Conservation (phyloP, 1,140 invertebrate species). For the Ridgeia piscesae region DNA sequence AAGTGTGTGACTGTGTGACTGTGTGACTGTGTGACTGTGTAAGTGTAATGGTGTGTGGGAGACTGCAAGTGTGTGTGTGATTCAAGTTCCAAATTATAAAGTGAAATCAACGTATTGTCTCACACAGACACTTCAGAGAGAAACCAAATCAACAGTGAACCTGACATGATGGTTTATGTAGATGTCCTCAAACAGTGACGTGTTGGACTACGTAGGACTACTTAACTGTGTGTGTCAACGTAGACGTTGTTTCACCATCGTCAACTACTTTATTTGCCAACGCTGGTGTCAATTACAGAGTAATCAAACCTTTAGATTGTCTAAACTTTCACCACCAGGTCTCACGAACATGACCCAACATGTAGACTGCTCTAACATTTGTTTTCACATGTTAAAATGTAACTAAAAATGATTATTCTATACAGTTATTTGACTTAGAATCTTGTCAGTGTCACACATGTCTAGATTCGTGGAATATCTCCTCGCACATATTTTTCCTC, state of each 20-base stretch:
- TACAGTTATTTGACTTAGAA: no score
- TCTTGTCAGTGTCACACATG: no score
- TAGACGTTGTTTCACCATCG: background rate
- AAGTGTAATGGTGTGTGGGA: no score
- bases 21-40: no score
- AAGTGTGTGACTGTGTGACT: no score
- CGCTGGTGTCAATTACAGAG: background rate
- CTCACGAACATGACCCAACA: background rate
- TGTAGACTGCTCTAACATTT: background rate
- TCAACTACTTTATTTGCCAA: background rate
- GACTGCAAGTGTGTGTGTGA: no score
- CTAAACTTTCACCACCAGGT: no score
- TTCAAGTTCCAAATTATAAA: background rate
- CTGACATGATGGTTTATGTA: background rate
- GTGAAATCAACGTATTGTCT: background rate
- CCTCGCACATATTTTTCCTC: no score
- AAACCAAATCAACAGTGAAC: background rate
- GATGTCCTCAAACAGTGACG: background rate
- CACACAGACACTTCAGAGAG: background rate
- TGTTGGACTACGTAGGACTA: background rate
- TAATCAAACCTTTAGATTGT: background rate
- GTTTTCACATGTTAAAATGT: no score
- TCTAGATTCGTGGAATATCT: no score
- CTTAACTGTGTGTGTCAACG: background rate
- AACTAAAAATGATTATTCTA: no score